These are phyloP conservation scores for Jaculus jaculus DNA, from an alignment of 2,113 vertebrate species.

Conservation along the genomic window DNA sequence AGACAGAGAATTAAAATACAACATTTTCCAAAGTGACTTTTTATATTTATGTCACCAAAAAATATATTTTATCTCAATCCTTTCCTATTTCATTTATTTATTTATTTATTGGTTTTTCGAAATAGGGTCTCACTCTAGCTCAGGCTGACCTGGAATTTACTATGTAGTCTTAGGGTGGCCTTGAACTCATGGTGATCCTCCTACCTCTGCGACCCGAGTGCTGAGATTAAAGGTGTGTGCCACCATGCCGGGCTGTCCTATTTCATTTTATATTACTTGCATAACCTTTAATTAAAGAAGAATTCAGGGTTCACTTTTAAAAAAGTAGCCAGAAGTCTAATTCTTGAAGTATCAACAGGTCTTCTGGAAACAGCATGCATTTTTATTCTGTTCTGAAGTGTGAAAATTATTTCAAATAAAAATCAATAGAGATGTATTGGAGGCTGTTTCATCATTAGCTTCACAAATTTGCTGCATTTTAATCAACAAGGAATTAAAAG, in stretches of 20 bases:
- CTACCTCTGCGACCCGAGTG: too few relatives aligned
- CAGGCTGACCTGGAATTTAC: too few relatives aligned
- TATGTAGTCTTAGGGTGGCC: too few relatives aligned
- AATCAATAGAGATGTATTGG: not conserved
- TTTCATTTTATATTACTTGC: not conserved
- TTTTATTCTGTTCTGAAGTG: not conserved
- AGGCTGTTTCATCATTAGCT: not conserved
- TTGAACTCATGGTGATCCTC: too few relatives aligned
- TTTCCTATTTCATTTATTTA: constrained; percentile 12
- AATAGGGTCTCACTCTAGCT: too few relatives aligned
- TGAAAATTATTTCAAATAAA: not conserved
- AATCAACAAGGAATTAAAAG: constrained; percentile 21
- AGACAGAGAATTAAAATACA: not conserved
- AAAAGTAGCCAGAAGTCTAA: not conserved
- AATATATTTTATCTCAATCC: not conserved
- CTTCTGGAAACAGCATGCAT: not conserved
- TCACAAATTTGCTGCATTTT: not conserved
- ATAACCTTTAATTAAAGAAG: not conserved
- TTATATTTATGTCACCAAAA: not conserved
- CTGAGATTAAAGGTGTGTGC: too few relatives aligned
- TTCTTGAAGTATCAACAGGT: not conserved
- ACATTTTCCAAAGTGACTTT: constrained; percentile 3
- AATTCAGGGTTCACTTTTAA: not conserved
- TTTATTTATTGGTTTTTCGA: too few relatives aligned
- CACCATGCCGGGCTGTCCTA: too few relatives aligned